Percentiles rank a stretch among this genome's conserved stretches.
Conservation (phyloP, 2,113 vertebrate genomes). For the Callithrix jacchus region DNA sequence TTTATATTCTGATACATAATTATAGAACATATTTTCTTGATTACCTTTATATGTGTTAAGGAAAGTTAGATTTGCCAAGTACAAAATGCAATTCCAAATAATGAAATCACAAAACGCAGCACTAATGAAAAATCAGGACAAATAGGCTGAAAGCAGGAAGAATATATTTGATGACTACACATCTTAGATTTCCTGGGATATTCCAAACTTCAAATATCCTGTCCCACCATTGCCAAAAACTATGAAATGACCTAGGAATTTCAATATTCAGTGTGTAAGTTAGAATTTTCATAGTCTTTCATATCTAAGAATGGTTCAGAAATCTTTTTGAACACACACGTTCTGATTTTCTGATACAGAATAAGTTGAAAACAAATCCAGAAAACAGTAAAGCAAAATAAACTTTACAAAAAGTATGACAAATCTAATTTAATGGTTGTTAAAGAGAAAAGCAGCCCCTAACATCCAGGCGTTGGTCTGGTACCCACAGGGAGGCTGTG, state of each 20-base stretch:
- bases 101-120: conserved; percentile 29
- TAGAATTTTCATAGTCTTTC: conserved; percentile 27
- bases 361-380: background rate
- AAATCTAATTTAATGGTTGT: background rate
- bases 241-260: conserved; percentile 29
- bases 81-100: conserved; percentile 46
- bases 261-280: background rate
- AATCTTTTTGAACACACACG: background rate
- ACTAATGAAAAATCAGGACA: background rate
- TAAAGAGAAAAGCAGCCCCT: background rate
- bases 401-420: background rate
- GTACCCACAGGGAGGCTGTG: background rate
- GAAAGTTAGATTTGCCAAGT: conserved; percentile 53
- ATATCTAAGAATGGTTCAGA: background rate
- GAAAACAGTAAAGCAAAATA: background rate
- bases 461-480: background rate
- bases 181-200: conserved; percentile 30
- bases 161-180: background rate
- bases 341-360: background rate
- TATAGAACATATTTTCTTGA: conserved; percentile 33
- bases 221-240: background rate
- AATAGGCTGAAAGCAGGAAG: background rate
- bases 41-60: conserved; percentile 47
- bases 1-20: conserved; percentile 25
- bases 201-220: conserved; percentile 34